A percentile compares a stretch with the other conserved stretches of the same genome.
Evolutionary conservation across 1,140 invertebrate species (phyloP).

Genomic region (Ips typographus): DNA sequence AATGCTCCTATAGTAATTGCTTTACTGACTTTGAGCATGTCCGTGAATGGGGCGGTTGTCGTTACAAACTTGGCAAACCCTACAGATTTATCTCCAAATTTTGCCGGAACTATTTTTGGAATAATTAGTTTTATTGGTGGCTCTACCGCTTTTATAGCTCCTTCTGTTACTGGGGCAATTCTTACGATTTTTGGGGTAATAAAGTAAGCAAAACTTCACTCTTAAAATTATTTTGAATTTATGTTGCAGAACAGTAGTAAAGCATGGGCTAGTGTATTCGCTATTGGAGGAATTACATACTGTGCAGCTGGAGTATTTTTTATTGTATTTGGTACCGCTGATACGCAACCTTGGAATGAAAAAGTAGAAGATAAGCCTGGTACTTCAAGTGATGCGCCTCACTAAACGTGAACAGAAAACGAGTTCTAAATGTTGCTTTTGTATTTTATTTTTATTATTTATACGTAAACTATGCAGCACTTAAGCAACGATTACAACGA

Average conservation of each 20-base stretch:
- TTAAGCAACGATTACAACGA: no score
- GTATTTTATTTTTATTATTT: no score
- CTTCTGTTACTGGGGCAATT: slow-evolving; percentile 63
- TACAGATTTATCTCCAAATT: slow-evolving; percentile 79
- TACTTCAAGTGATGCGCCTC: no score
- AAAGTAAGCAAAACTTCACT: neutral
- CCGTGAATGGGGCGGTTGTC: slow-evolving; percentile 80
- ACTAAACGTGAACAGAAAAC: no score
- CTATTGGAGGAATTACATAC: slow-evolving; percentile 57
- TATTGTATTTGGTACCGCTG: slow-evolving; percentile 53
- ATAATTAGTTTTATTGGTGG: slow-evolving; percentile 76
- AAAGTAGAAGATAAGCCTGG: neutral
- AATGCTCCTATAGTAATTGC: slow-evolving; percentile 63
- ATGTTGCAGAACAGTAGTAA: slow-evolving; percentile 56
- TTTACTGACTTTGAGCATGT: slow-evolving; percentile 72
- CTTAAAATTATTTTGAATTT: neutral
- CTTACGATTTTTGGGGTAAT: slow-evolving; percentile 64
- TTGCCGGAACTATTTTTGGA: slow-evolving; percentile 73
- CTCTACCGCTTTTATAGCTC: slow-evolving; percentile 72
- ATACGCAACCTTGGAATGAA: slow-evolving; percentile 54
- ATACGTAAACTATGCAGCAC: no score
- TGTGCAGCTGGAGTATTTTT: slow-evolving; percentile 57
- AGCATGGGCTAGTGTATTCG: slow-evolving; percentile 63
- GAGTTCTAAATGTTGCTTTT: no score
- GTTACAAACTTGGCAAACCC: slow-evolving; percentile 81